These are phyloP conservation scores for Palythoa grandiflora DNA, from an alignment of 92 coral and sea anemone species.

Conservation along the genomic window DNA sequence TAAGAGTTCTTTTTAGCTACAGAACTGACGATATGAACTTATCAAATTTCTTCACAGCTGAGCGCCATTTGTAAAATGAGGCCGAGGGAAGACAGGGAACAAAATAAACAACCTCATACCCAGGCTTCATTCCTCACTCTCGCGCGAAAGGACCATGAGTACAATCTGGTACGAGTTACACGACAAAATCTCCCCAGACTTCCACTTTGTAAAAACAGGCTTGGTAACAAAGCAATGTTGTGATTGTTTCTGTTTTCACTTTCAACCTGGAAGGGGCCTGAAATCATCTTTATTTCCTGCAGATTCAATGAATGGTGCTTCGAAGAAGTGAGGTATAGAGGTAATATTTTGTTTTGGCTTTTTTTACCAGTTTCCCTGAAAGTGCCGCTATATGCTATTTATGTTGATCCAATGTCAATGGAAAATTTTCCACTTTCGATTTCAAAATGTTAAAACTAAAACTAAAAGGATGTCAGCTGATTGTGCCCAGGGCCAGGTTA, in stretches of 20 bases:
- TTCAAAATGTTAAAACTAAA: too few relatives aligned
- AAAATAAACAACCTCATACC: too few relatives aligned
- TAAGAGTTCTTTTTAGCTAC: too few relatives aligned
- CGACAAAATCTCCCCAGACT: background rate
- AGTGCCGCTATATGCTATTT: background rate
- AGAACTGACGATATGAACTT: too few relatives aligned
- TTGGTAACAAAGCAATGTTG: conserved; percentile 8
- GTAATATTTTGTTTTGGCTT: background rate
- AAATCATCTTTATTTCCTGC: background rate
- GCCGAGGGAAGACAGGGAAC: too few relatives aligned
- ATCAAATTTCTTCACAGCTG: too few relatives aligned
- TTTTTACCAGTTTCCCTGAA: background rate
- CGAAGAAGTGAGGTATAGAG: background rate
- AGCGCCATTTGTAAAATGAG: too few relatives aligned
- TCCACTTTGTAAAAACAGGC: background rate
- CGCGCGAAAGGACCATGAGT: too few relatives aligned
- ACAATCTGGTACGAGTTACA: too few relatives aligned
- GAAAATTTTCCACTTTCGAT: background rate
- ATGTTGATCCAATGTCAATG: background rate
- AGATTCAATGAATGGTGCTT: background rate
- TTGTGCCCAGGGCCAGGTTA: too few relatives aligned
- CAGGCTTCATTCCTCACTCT: too few relatives aligned
- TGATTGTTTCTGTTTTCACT: background rate
- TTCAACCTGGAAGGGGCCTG: background rate
- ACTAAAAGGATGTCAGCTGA: too few relatives aligned